Evolutionary conservation across 2,113 vertebrate genomes (phyloP), one percentile per base, ranked within the genome.

Genomic region (Motacilla tschutschensis): DNA sequence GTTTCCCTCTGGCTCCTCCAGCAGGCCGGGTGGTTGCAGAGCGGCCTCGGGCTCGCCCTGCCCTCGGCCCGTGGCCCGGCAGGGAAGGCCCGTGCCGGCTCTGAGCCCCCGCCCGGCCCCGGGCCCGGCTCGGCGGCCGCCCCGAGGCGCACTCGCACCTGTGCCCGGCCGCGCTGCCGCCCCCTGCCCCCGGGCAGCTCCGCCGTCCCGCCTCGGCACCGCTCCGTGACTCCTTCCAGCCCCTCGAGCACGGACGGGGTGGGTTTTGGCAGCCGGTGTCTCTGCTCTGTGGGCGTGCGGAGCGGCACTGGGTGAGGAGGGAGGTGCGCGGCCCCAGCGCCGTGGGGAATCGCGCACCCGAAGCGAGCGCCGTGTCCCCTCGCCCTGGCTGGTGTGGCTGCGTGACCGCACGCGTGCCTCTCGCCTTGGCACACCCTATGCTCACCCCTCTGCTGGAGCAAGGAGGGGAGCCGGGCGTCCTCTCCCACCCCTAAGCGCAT

Each of bases 61-160:
- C 46, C 7, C 64, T 25, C n/a, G 4, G 16, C 41, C 38, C 24
- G 13, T 2, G 17, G 33, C 31, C 25, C n/a, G 5, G 25, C 48
- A 11, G n/a, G 36, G 31, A 18, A 20, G 57, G 73, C 35, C 72
- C 5, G 25, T 8, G 19, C 28, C 4, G 14, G 24, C 29, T 17
- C 17, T 35, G 50, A 31, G 50, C 28, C 5, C 28, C 50, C 50
- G 28, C 50, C 62, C 26, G 43, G 63, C 9, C 8, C 73, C 1
- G 43, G 76, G 64, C 44, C 24, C 8, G 4, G 31, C 40, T 48
- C 38, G 24, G 48, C 22, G 25, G 18, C 29, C 7, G 31, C 35
- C 65, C 55, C 3, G 40, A 2, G 65, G 10, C 44, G 6, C 63
- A 16, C 74, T 59, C 3, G 43, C 96, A 96, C 93, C 95, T 95